Percentiles rank a stretch among this genome's conserved stretches.
Evolutionary conservation across 2,888 invertebrate species (phyloP).

Genomic region (Gryllus longicercus): DNA sequence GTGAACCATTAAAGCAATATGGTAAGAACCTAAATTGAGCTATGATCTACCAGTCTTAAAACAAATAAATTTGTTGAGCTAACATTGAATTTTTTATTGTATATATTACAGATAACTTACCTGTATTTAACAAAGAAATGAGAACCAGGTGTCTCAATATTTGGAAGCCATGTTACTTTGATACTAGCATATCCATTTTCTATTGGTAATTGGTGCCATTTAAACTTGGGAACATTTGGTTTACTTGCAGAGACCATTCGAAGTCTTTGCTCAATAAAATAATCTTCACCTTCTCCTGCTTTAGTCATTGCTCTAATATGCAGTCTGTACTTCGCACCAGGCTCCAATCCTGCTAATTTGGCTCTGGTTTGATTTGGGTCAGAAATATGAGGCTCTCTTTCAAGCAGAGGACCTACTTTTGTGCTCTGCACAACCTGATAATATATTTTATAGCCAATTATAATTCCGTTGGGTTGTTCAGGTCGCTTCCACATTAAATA

Average conservation of each 20-base stretch:
- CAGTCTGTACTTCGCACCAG: constrained; percentile 83
- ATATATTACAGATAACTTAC: constrained; percentile 41
- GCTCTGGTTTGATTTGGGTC: constrained; percentile 75
- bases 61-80: no score
- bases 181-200: constrained; percentile 71
- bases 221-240: constrained; percentile 68
- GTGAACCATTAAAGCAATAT: no score
- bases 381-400: constrained; percentile 72
- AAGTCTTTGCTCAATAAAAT: constrained; percentile 78
- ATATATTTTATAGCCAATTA: constrained; percentile 90
- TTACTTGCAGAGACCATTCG: constrained; percentile 51
- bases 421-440: constrained; percentile 73
- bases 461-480: constrained; percentile 81
- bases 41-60: no score
- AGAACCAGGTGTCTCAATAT: constrained; percentile 73
- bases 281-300: constrained; percentile 82
- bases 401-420: constrained; percentile 58
- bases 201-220: constrained; percentile 62
- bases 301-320: constrained; percentile 82
- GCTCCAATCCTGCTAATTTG: constrained; percentile 78
- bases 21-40: no score
- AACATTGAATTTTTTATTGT: no score
- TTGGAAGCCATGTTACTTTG: constrained; percentile 78
- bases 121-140: constrained; percentile 84
- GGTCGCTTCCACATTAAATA: constrained; percentile 91